Evolutionary conservation across 2,888 invertebrate species (phyloP), one percentile per base, ranked within the genome.

Genomic region (Digitonthophagus gazella): DNA sequence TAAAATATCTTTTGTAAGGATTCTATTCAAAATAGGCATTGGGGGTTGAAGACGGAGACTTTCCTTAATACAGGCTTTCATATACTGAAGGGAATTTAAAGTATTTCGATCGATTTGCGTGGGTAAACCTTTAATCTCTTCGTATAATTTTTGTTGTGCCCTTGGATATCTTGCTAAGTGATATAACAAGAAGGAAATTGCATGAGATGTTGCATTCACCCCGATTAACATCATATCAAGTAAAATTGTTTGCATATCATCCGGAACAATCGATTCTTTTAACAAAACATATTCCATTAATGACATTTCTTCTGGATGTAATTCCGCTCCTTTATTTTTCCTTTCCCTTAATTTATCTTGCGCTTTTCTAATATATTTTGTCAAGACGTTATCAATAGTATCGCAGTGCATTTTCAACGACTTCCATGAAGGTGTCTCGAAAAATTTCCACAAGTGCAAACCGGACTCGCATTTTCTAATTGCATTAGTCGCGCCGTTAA

Each of bases 211-310:
- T 75, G 90, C 87, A 75, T 89, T 89, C 0, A 89, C 87, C 68
- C 90, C 90, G 74, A 90, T 85, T 3, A 90, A 80, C 58, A 89
- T 83, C 86, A 89, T 87, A 76, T 90, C 90, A 84, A 90, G 85
- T 58, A 90, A 75, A 1, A 89, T 79, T 0, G 89, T 90, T 28
- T 88, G 83, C 63, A 89, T 83, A 73, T 90, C 90, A 75, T 90
- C 89, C 0, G 86, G 81, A 64, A 81, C 82, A 79, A 89, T 83
- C 67, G 85, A 84, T 58, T 88, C 85, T 57, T 85, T 84, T 15
- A 85, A 72, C n/a, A 90, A 77, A 75, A 90, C 83, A 56, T 83
- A 83, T 72, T 87, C 86, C 22, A 90, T 80, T 71, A 90, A 77
- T 0, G 84, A 81, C 15, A 80, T 76, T 54, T 78, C 76, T 11